Percentiles rank a stretch among this genome's conserved stretches.
Evolutionary conservation across 2,797 vertebrate species (phyloP).

Genomic region (Discoglossus pictus): DNA sequence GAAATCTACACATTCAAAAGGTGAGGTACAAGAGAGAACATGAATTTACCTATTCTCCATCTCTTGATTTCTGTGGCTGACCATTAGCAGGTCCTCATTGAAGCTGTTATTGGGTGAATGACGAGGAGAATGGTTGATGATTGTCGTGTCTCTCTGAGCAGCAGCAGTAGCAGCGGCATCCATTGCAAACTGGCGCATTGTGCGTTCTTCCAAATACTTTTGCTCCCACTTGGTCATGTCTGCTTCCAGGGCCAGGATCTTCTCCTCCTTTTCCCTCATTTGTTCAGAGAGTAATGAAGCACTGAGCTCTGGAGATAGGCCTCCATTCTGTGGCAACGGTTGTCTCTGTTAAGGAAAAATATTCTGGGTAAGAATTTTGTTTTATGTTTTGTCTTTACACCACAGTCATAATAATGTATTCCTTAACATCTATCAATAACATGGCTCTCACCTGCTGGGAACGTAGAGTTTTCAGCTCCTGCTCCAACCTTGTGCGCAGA

Average conservation of each 20-base stretch:
- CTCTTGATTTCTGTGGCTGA: conserved; percentile 87
- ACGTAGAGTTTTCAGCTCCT: conserved; percentile 90
- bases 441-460: conserved; percentile 82
- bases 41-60: conserved; percentile 93
- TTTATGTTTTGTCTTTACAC: neutral
- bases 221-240: conserved; percentile 99
- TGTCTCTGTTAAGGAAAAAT: conserved; percentile 66
- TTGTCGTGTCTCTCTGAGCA: conserved; percentile 91
- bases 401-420: neutral
- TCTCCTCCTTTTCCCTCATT: conserved; percentile 89
- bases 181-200: conserved; percentile 97
- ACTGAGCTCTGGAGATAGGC: conserved; percentile 64
- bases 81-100: conserved; percentile 82
- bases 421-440: neutral
- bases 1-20: too few species aligned
- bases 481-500: conserved; percentile 89
- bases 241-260: conserved; percentile 89
- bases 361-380: neutral
- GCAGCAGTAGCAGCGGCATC: conserved; percentile 92
- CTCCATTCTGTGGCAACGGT: neutral
- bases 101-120: conserved; percentile 93
- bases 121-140: conserved; percentile 92
- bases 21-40: neutral
- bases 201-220: conserved; percentile 95
- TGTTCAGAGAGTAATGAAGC: conserved; percentile 77